These are phyloP conservation scores for Electrophaes corylata DNA, from an alignment of 2,888 invertebrate species.

Conservation along the genomic window DNA sequence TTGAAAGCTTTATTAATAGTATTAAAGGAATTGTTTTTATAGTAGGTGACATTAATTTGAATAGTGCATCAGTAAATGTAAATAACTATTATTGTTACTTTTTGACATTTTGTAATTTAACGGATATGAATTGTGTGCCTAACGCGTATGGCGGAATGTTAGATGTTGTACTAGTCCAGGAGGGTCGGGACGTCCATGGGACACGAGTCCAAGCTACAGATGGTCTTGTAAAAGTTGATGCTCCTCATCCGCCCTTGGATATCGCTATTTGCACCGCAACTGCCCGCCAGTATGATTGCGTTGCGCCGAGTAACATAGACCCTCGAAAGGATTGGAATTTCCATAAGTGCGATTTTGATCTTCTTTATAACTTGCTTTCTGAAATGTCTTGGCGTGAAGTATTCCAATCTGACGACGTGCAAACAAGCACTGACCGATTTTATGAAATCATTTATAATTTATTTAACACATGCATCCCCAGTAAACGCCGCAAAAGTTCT, in stretches of 20 bases:
- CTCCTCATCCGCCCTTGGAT: neutral
- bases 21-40: neutral
- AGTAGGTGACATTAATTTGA: neutral
- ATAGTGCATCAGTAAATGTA: neutral
- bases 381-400: neutral
- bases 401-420: neutral
- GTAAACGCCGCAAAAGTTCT: neutral
- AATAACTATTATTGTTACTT: neutral
- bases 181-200: neutral
- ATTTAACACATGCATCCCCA: neutral
- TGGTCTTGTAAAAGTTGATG: neutral
- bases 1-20: neutral
- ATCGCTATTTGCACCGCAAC: neutral
- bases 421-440: neutral
- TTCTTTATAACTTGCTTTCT: neutral
- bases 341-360: too few species aligned
- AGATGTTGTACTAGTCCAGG: neutral
- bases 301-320: neutral
- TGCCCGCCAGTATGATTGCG: neutral
- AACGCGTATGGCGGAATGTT: neutral
- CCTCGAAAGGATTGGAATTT: too few species aligned
- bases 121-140: neutral
- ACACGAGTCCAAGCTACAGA: neutral
- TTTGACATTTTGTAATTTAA: neutral
- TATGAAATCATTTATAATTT: neutral